Evolutionary conservation across 2,113 vertebrate genomes (phyloP).

Genomic region (Arvicanthis niloticus): DNA sequence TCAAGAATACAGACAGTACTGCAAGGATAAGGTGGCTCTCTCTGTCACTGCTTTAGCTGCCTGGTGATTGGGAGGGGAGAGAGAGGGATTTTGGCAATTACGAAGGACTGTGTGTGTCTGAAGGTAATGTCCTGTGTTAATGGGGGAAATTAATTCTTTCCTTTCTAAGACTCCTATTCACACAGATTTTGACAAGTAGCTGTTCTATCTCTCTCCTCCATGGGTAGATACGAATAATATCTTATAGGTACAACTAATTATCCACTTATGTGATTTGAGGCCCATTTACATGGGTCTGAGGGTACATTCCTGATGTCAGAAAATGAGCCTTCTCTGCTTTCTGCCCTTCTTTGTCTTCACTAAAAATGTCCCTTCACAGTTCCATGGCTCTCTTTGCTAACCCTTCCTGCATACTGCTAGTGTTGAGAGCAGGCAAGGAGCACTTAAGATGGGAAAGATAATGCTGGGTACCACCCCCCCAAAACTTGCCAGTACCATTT

Average conservation of each 20-base stretch:
- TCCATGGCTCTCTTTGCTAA: neutral
- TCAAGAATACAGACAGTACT: neutral
- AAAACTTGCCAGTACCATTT: neutral
- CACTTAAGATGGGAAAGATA: neutral
- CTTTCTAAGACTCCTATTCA: constrained; percentile 57
- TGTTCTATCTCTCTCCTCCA: constrained; percentile 20
- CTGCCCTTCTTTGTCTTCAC: neutral
- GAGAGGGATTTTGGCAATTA: constrained; percentile 73
- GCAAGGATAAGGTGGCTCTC: neutral
- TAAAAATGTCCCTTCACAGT: neutral
- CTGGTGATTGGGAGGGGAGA: neutral
- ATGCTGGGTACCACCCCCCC: rapidly evolving
- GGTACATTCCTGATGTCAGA: neutral
- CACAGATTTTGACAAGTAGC: constrained; percentile 71
- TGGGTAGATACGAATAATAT: constrained; percentile 53
- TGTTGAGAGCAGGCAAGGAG: neutral
- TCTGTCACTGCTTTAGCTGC: constrained; percentile 47
- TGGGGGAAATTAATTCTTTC: constrained; percentile 75
- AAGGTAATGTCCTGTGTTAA: constrained; percentile 78
- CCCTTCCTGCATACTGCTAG: neutral
- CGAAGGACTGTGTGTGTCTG: constrained; percentile 71
- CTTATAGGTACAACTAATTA: constrained; percentile 65
- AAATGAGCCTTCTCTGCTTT: constrained; percentile 58
- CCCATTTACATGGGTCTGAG: constrained; percentile 37
- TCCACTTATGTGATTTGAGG: constrained; percentile 51